Percentiles rank a stretch among this genome's conserved stretches.
Evolutionary conservation across 2,888 invertebrate species (phyloP).

Genomic region (Eulithis testata): DNA sequence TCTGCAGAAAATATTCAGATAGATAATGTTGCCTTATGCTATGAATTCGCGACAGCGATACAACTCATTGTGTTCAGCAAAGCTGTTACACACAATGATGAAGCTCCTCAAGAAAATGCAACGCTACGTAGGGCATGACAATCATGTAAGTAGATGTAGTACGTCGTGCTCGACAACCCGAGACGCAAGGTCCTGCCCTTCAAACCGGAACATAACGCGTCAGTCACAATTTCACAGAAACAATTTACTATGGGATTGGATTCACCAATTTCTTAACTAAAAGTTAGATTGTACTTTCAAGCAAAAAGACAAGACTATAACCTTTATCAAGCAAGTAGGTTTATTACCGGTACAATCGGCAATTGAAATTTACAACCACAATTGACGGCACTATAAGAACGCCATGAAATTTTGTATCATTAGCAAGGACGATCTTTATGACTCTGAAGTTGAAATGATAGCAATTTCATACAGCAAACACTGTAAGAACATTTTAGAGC

Average conservation of each 20-base stretch:
- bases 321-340: neutral
- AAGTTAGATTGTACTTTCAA: neutral
- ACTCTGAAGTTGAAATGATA: constrained; percentile 7
- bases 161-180: constrained; percentile 15
- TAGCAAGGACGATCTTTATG: constrained; percentile 14
- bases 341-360: neutral
- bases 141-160: neutral
- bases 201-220: constrained; percentile 20
- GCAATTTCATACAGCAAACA: constrained; percentile 12
- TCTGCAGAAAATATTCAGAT: neutral
- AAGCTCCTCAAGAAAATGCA: constrained; percentile 3
- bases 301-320: neutral
- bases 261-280: too few species aligned
- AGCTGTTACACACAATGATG: neutral
- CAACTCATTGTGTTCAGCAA: neutral
- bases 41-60: neutral
- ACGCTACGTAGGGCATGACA: constrained; percentile 2
- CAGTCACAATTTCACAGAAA: neutral
- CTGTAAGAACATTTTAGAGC: constrained; percentile 16
- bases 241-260: neutral
- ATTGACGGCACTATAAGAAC: constrained; percentile 1
- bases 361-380: constrained; percentile 6
- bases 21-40: neutral
- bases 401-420: constrained; percentile 4
- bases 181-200: constrained; percentile 28